Base-by-base conservation (phyloP, 2,113 vertebrate genomes). In the Nothocercus julius region DNA sequence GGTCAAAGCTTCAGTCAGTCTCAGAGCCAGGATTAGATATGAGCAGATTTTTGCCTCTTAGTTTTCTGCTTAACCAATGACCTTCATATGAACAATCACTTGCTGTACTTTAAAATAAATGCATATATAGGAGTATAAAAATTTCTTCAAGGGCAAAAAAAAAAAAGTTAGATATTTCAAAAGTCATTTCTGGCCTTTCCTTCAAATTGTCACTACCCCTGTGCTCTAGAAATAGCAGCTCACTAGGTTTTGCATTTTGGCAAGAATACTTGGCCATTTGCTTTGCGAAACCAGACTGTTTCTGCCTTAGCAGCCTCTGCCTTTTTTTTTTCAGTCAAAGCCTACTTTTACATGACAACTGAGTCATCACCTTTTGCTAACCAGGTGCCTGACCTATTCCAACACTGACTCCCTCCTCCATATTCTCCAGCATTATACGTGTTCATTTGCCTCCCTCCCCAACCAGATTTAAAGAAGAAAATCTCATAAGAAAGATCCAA, bases 1-100 rank as follows among this genome's bases (percentile, higher is more conserved):
- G 94, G 96, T 97, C 90, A 81, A 90, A 95, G 56, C 64, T 64
- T 89, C 20, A 76, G 82, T 58, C 81, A 47, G 88, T 54, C 77
- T 85, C 92, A 88, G 79, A 94, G 38, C 11, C 47, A 80, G 74
- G 53, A 87, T 76, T 90, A 79, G 88, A 92, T 77, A 73, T 16
- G 66, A 90, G 32, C n/a, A 92, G 74, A 95, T 70, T 82, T 96
- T 93, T 86, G 42, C 66, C 58, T 90, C 73, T 82, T 67, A 1
- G 0, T 85, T 84, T 77, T 75, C 53, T 87, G 5, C 11, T 11
- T 90, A 82, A 92, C 53, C 73, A 42, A 20, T 34, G 69, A 78
- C 85, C 62, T 92, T 93, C 77, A 68, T 11, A 76, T 0, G 0
- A 64, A 32, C 44, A 84, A 64, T 58, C 83, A 49, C 53, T 90